Evolutionary conservation across 2,113 vertebrate species (phyloP).

Genomic region (Macquaria ambigua): DNA sequence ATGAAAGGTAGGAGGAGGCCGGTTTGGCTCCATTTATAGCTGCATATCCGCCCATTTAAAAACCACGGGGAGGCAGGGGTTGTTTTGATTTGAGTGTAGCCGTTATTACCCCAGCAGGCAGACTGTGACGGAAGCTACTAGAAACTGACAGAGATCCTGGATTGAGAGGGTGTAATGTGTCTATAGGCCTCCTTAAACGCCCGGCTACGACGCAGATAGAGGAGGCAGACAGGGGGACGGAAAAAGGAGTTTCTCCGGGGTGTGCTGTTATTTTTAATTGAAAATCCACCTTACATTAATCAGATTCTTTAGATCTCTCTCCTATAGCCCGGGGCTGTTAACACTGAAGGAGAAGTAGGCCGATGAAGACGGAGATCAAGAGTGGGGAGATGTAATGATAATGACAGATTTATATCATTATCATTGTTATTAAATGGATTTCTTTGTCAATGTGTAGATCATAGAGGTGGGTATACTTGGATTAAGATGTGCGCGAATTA

Average conservation of each 20-base stretch:
- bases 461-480: too few relatives aligned
- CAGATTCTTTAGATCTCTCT: slow-evolving; percentile 5
- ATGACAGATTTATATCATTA: background rate
- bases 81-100: background rate
- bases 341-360: background rate
- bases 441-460: too few relatives aligned
- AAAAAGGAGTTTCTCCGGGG: background rate
- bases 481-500: too few relatives aligned
- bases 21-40: background rate
- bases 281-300: slow-evolving; percentile 13
- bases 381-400: background rate
- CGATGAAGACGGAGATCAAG: background rate
- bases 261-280: slow-evolving; percentile 12
- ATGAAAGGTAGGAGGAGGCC: background rate
- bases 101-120: background rate
- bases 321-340: background rate
- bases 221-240: background rate
- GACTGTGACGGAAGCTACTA: background rate
- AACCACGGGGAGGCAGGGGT: background rate
- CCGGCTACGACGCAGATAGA: background rate
- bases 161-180: slow-evolving; percentile 1
- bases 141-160: slow-evolving; percentile 10
- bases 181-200: background rate
- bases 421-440: too few relatives aligned
- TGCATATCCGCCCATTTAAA: background rate